Evolutionary conservation across 1,140 invertebrate genomes (phyloP).

Genomic region (Druon quercuslanigerum): DNA sequence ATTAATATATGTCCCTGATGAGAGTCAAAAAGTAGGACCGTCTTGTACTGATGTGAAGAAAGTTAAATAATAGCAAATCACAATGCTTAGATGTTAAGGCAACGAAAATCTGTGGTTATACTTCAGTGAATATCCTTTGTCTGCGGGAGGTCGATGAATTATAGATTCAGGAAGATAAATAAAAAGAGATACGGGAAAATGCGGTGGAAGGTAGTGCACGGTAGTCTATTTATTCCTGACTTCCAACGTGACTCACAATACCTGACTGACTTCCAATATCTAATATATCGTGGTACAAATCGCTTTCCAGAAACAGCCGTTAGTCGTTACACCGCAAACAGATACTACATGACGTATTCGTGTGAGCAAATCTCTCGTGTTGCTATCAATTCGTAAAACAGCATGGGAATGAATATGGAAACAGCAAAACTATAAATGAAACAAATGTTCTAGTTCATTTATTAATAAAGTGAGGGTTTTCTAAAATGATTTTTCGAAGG

Average conservation of each 20-base stretch:
- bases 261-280: slow-evolving; percentile 66
- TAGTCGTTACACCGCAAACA: slow-evolving; percentile 42
- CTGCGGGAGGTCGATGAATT: slow-evolving; percentile 32
- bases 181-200: slow-evolving; percentile 52
- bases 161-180: slow-evolving; percentile 12
- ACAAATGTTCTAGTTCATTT: too few species aligned
- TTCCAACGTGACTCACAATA: slow-evolving; percentile 59
- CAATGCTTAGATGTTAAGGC: too few species aligned
- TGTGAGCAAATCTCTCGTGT: slow-evolving; percentile 46
- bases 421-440: too few species aligned
- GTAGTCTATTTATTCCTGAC: slow-evolving; percentile 51
- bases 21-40: background rate
- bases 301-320: slow-evolving; percentile 65
- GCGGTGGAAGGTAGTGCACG: slow-evolving; percentile 56
- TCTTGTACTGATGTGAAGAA: too few species aligned
- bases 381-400: slow-evolving; percentile 41
- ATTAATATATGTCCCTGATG: background rate
- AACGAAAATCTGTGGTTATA: too few species aligned
- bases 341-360: slow-evolving; percentile 34
- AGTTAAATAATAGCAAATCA: too few species aligned
- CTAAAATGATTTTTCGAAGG: too few species aligned
- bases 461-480: too few species aligned
- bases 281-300: slow-evolving; percentile 71
- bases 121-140: background rate
- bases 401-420: background rate